Base-by-base conservation (phyloP, 2,113 vertebrate species). In the Percina caprodes region DNA sequence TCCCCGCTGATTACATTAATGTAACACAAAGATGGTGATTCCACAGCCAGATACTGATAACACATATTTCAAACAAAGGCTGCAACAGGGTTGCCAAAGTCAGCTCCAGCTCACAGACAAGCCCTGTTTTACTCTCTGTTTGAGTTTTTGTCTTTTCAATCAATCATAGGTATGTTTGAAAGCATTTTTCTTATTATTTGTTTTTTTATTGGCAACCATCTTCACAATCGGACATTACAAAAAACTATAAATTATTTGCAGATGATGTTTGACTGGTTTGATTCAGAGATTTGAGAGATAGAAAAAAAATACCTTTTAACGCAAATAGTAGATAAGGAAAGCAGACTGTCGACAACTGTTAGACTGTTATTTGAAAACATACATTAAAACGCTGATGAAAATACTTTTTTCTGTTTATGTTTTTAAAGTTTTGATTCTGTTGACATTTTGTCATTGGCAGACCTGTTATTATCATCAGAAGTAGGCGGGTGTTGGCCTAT, bases 391-490 rank as follows among this genome's bases (percentile, higher is more conserved):
- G 0, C 9, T 15, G 59, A 85, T 69, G 4, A 80, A 69, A 77
- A 69, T 0, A 46, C 1, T 33, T 49, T 48, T 56, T 21, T 21
- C 13, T 24, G 39, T 39, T 39, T 39, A 2, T 39, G 2, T 39
- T 39, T 42, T 33, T 18, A 33, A 1, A 77, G 24, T 67, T 88
- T 67, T 78, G 56, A 90, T 89, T 89, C 52, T 51, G 69, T 67
- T 87, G 82, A 81, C 90, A 90, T 90, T 87, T 81, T 54, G 12
- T 67, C 71, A 48, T 15, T 14, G 14, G 15, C 49, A 86, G 82
- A 79, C 82, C 78, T 84, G 71, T 90, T 77, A 91, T 92, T 91
- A 90, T 87, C 83, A 93, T 92, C 87, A 91, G 90, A 76, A 11
- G 46, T 60, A 77, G 79, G 84, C 35, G 55, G 55, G 8, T 51